These are phyloP conservation scores for Tamandua tetradactyla DNA, from an alignment of 2,797 vertebrate genomes.

Conservation along the genomic window DNA sequence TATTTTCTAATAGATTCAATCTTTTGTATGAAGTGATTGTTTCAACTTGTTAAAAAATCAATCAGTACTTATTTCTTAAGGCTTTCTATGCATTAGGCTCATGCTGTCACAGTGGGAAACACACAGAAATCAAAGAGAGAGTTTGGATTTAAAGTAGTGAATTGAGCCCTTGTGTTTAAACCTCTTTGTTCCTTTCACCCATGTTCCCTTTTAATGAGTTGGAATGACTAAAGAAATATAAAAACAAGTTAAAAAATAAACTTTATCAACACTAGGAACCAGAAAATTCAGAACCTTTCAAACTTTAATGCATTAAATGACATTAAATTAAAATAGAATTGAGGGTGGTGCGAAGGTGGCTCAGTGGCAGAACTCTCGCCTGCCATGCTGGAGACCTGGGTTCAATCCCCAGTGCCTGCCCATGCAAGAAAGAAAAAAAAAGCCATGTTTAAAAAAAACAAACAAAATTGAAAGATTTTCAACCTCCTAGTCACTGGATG, in stretches of 20 bases:
- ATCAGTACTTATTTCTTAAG: slow-evolving; percentile 13
- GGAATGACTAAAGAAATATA: too few relatives aligned
- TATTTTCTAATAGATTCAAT: not conserved
- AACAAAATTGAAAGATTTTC: not conserved
- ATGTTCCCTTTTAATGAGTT: not conserved
- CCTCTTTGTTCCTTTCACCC: not conserved
- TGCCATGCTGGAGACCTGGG: too few relatives aligned
- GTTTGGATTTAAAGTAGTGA: not conserved
- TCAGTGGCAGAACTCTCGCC: too few relatives aligned
- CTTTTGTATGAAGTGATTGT: not conserved
- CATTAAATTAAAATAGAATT: not conserved
- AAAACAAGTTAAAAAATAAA: not conserved
- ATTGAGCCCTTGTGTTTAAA: not conserved
- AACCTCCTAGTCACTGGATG: not conserved
- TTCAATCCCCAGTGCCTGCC: too few relatives aligned
- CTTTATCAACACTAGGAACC: not conserved
- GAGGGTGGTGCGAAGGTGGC: too few relatives aligned
- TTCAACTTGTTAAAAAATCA: slow-evolving; percentile 3
- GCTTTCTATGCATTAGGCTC: not conserved
- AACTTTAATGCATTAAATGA: not conserved
- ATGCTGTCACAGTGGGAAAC: not conserved
- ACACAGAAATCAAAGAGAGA: not conserved
- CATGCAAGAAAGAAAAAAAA: too few relatives aligned
- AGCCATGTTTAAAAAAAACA: too few relatives aligned
- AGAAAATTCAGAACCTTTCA: not conserved